Percentiles rank a stretch among this genome's conserved stretches.
phyloP scores from a whole-genome alignment of 2,797 vertebrate species.

The Alectoris magna region DNA sequence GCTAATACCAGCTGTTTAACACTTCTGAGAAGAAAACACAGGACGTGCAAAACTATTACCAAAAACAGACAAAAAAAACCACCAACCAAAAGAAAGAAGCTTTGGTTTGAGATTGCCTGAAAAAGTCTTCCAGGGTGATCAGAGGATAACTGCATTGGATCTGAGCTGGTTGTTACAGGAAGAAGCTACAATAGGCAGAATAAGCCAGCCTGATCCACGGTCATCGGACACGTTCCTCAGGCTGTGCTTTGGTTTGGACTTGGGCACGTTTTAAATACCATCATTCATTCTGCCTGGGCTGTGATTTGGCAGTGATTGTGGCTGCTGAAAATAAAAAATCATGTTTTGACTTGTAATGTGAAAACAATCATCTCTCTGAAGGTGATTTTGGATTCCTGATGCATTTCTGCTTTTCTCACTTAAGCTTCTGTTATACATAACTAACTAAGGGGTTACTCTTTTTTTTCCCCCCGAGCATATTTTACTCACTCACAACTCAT shows the following conservation, averaged over 20 bases:
- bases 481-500: background rate
- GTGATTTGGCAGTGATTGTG: background rate
- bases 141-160: background rate
- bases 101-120: background rate
- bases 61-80: background rate
- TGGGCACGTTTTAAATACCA: background rate
- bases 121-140: background rate
- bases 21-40: background rate
- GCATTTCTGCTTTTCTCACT: background rate
- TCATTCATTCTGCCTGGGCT: background rate
- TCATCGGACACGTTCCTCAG: background rate
- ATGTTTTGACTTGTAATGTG: constrained; percentile 1
- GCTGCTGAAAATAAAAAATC: background rate
- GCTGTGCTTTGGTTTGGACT: background rate
- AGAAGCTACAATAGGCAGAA: background rate
- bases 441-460: background rate
- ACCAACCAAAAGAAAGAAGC: fast-evolving
- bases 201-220: background rate
- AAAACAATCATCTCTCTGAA: fast-evolving
- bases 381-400: background rate
- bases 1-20: background rate
- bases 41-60: background rate
- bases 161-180: background rate
- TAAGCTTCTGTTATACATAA: background rate
- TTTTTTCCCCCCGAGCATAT: background rate